Conservation (phyloP, 2,888 invertebrate species). For the Agonopterix subpropinquella region DNA sequence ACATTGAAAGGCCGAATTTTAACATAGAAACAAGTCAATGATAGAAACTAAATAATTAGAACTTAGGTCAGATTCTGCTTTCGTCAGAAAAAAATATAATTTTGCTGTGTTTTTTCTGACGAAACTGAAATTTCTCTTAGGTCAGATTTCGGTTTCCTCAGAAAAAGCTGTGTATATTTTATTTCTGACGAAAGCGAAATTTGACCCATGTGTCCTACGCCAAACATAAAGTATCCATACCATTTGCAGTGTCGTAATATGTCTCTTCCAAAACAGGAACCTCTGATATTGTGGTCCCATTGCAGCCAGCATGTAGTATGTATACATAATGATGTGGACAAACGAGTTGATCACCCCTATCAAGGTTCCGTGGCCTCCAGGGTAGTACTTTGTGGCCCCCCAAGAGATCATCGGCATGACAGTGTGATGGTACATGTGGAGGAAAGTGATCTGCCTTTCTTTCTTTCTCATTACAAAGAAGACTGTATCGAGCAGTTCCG, state of each 20-base stretch:
- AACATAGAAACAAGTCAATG: too few species aligned
- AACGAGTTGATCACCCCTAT: conserved; percentile 94
- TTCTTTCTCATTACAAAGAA: conserved; percentile 97
- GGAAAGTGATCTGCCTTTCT: conserved; percentile 89
- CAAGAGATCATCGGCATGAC: conserved; percentile 96
- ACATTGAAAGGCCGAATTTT: too few species aligned
- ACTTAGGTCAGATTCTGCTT: too few species aligned
- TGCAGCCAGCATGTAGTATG: conserved; percentile 92
- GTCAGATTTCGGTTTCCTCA: too few species aligned
- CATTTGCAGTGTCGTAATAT: conserved; percentile 94
- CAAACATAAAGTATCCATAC: conserved; percentile 54
- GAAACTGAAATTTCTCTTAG: too few species aligned
- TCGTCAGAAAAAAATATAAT: too few species aligned
- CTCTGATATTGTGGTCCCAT: conserved; percentile 91
- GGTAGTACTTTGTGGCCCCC: conserved; percentile 92
- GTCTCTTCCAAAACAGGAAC: conserved; percentile 95
- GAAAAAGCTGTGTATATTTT: too few species aligned
- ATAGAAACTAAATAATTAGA: too few species aligned
- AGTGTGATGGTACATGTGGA: conserved; percentile 96
- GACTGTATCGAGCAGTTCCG: conserved; percentile 92
- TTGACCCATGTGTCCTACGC: too few species aligned
- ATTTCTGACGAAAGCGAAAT: too few species aligned
- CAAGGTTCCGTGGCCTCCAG: conserved; percentile 93
- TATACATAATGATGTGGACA: conserved; percentile 96
- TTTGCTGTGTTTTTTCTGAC: too few species aligned